Percentiles rank a stretch among this genome's conserved stretches.
Conservation (phyloP, 2,113 vertebrate genomes). For the Rhinolophus ferrumequinum region DNA sequence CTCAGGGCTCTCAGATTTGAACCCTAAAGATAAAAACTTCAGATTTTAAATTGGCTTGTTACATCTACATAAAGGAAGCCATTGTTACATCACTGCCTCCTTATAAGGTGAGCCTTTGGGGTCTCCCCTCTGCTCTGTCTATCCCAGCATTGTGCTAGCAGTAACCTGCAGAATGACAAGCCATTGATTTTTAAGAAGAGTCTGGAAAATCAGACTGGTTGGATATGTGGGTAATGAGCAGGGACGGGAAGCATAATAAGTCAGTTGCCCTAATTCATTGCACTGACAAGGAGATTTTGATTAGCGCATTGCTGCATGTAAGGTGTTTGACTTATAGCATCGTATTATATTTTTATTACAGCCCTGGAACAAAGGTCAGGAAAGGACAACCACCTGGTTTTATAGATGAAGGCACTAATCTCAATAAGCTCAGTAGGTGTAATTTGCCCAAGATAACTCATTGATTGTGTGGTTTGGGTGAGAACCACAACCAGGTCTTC, state of each 20-base stretch:
- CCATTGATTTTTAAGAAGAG: background rate
- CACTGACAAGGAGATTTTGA: constrained; percentile 25
- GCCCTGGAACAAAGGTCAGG: background rate
- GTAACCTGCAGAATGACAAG: background rate
- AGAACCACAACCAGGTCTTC: background rate
- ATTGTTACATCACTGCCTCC: background rate
- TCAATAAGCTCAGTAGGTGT: background rate
- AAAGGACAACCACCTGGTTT: constrained; percentile 15
- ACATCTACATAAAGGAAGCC: background rate
- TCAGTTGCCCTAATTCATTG: background rate
- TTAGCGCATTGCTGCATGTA: background rate
- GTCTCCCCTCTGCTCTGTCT: background rate
- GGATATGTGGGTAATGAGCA: background rate
- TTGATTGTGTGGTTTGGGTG: background rate
- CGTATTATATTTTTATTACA: constrained; percentile 16
- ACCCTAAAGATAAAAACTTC: background rate
- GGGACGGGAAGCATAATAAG: background rate
- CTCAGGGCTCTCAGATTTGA: background rate
- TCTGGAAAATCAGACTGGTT: background rate
- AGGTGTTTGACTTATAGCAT: background rate
- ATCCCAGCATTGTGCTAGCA: background rate
- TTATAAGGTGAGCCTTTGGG: background rate
- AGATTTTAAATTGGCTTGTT: background rate
- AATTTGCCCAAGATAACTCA: background rate
- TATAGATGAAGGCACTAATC: background rate